Conservation (phyloP, 2,797 vertebrate genomes). For the Bradypodion pumilum region DNA sequence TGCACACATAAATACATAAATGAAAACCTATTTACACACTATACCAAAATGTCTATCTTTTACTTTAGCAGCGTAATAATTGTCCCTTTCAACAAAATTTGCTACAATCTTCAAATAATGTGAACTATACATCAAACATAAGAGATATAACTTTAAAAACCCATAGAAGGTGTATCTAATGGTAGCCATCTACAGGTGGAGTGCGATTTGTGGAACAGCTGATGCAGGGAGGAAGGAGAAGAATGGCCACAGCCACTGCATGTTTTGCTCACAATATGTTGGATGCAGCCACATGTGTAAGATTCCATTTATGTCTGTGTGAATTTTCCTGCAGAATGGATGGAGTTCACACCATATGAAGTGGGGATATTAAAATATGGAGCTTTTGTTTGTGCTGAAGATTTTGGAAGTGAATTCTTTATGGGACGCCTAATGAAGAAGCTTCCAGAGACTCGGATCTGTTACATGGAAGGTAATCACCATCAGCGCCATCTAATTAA, state of each 20-base stretch:
- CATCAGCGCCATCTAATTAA: conserved; percentile 21
- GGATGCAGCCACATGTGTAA: neutral
- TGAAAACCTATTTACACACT: neutral
- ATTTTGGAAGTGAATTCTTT: conserved; percentile 83
- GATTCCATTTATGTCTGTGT: neutral
- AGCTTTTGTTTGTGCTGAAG: conserved; percentile 73
- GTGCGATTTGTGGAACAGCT: neutral
- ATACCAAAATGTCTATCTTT: neutral
- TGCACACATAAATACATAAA: too few relatives aligned
- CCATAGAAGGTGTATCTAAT: neutral
- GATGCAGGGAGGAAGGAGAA: neutral
- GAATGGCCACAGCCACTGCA: neutral
- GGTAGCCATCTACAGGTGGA: too few relatives aligned
- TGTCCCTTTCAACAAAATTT: neutral
- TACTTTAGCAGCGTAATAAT: neutral
- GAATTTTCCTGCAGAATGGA: conserved; percentile 73
- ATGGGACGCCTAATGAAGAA: conserved; percentile 82
- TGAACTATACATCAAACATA: neutral
- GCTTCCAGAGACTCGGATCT: conserved; percentile 76
- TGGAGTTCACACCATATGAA: conserved; percentile 81
- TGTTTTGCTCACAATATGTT: too few relatives aligned
- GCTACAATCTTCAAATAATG: neutral
- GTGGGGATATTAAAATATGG: conserved; percentile 81
- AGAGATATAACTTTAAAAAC: neutral
- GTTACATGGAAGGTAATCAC: conserved; percentile 77